Conservation (phyloP, 1,140 invertebrate genomes). For the Glomeris maerens region DNA sequence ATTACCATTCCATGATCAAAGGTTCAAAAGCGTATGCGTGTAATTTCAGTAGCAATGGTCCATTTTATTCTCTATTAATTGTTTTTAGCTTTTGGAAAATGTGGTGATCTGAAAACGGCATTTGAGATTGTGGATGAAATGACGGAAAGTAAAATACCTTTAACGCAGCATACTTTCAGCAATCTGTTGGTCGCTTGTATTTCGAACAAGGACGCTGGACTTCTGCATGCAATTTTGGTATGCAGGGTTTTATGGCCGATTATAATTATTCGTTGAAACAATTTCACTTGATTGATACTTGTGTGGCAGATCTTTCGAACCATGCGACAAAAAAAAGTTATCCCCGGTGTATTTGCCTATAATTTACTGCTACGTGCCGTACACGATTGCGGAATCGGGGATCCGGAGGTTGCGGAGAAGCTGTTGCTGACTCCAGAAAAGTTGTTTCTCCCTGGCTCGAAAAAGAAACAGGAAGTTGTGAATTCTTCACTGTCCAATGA, state of each 20-base stretch:
- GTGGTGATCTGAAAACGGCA: constrained; percentile 55
- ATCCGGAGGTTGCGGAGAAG: constrained; percentile 41
- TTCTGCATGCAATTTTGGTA: constrained; percentile 56
- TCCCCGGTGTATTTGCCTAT: constrained; percentile 54
- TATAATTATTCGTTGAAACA: constrained; percentile 11
- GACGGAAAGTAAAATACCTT: constrained; percentile 40
- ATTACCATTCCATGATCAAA: constrained; percentile 80
- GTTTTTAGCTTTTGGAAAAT: constrained; percentile 55
- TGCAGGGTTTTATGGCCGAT: constrained; percentile 2
- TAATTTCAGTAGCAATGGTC: too few relatives aligned
- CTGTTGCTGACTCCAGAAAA: constrained; percentile 13
- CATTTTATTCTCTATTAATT: neutral
- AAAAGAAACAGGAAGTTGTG: neutral
- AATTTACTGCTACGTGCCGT: constrained; percentile 64
- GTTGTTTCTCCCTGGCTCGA: neutral
- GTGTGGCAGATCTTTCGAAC: constrained; percentile 55
- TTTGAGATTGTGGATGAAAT: constrained; percentile 75
- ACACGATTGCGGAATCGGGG: constrained; percentile 62
- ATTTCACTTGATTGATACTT: constrained; percentile 6
- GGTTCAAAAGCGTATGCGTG: too few relatives aligned
- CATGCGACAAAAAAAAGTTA: constrained; percentile 48
- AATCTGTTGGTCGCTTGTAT: constrained; percentile 70
- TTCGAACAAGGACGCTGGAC: constrained; percentile 56
- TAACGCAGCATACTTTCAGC: constrained; percentile 54
- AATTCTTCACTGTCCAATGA: too few relatives aligned